Percentiles rank a stretch among this genome's conserved stretches.
phyloP scores from a whole-genome alignment of 2,113 vertebrate species.

The Callocephalon fimbriatum region DNA sequence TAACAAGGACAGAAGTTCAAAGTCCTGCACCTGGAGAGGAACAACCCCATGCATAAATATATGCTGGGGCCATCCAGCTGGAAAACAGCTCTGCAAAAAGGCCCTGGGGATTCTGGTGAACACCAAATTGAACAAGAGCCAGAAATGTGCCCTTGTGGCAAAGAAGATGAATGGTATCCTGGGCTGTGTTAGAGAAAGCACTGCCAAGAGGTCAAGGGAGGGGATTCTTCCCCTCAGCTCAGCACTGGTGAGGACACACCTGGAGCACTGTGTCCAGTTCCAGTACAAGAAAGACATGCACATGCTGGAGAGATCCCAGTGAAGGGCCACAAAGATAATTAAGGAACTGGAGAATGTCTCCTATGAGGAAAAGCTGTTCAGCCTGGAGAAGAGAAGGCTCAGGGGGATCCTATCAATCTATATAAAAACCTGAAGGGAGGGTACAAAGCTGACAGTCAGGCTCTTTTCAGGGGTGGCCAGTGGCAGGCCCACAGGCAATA shows the following conservation, averaged over 20 bases:
- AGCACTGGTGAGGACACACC: neutral
- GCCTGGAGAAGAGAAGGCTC: neutral
- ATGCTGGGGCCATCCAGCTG: neutral
- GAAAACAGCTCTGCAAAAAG: neutral
- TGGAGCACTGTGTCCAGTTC: neutral
- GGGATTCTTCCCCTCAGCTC: neutral
- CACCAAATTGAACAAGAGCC: neutral
- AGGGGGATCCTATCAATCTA: neutral
- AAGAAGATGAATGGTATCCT: rapidly evolving
- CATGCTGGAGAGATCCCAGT: neutral
- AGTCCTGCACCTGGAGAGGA: neutral
- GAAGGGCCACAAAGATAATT: neutral
- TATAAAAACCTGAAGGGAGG: neutral
- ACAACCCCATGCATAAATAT: neutral
- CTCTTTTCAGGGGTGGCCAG: neutral
- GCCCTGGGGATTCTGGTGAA: neutral
- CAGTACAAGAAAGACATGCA: neutral
- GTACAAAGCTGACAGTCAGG: neutral
- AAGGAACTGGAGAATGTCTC: neutral
- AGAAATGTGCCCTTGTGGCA: neutral
- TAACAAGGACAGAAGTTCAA: neutral
- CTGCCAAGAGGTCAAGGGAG: neutral
- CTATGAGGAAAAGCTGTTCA: neutral
- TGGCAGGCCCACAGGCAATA: neutral
- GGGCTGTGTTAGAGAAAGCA: neutral